A percentile compares a stretch with the other conserved stretches of the same genome.
These are phyloP conservation scores for Synaphobranchus kaupii DNA, from an alignment of 2,797 vertebrate genomes.

Conservation along the genomic window DNA sequence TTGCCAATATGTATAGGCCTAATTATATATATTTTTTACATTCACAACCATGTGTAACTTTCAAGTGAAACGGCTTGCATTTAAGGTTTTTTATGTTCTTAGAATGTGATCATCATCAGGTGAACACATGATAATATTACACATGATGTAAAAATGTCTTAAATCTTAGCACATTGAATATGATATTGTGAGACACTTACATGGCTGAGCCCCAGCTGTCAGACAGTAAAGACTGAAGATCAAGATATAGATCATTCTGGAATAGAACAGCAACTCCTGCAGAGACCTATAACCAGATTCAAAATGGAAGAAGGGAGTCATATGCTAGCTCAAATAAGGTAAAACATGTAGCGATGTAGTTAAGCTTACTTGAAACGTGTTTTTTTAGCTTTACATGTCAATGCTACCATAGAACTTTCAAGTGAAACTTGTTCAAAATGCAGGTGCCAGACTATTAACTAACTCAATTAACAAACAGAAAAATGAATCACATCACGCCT, in stretches of 20 bases:
- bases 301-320: neutral
- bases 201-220: neutral
- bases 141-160: neutral
- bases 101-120: neutral
- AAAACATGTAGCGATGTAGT: neutral
- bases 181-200: constrained; percentile 1
- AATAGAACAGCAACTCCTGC: neutral
- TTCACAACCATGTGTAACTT: no score
- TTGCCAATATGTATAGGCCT: no score
- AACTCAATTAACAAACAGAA: no score
- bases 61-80: no score
- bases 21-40: no score
- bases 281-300: neutral
- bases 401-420: no score
- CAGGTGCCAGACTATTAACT: no score
- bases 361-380: no score
- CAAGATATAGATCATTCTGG: neutral
- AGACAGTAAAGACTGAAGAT: neutral
- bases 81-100: no score
- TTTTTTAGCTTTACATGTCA: no score
- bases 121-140: neutral
- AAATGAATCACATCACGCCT: no score
- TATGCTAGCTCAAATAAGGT: neutral
- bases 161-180: neutral
- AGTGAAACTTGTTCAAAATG: no score